Evolutionary conservation across 35 echinoderm and acorn worm species (phyloP).

Genomic region (Apostichopus japonicus): DNA sequence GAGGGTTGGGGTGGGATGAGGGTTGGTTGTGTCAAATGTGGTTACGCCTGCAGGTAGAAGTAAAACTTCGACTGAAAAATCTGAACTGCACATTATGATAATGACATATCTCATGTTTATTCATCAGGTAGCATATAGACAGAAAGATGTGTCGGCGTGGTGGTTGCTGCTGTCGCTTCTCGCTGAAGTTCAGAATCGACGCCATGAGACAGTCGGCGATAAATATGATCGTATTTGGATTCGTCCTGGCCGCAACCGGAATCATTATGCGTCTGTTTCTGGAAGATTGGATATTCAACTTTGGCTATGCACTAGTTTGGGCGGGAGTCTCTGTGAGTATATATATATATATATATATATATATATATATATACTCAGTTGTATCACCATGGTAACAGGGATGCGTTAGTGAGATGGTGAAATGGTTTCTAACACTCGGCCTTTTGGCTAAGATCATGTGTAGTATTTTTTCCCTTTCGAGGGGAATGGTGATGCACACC

Average conservation of each 20-base stretch:
- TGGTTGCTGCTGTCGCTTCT: slow-evolving; percentile 33
- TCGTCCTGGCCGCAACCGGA: not conserved
- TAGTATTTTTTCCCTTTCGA: no score
- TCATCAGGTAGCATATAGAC: not conserved
- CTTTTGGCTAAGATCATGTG: no score
- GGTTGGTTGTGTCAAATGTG: not conserved
- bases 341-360: no score
- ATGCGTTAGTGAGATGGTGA: no score
- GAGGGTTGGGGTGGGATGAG: not conserved
- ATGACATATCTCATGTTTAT: not conserved
- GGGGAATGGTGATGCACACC: no score
- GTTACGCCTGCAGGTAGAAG: no score
- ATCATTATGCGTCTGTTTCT: slow-evolving; percentile 22
- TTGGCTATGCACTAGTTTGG: slow-evolving; percentile 23
- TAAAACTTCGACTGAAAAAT: no score
- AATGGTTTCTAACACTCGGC: no score
- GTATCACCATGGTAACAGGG: no score
- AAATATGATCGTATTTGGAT: slow-evolving; percentile 48
- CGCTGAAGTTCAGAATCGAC: slow-evolving; percentile 21
- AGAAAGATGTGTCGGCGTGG: slow-evolving; percentile 6
- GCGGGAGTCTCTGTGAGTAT: slow-evolving; percentile 43
- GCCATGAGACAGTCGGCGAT: slow-evolving; percentile 11
- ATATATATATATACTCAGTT: not conserved
- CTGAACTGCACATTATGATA: no score
- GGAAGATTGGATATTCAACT: slow-evolving; percentile 36